phyloP scores from a whole-genome alignment of 2,113 vertebrate species.

The Microcebus tavaratra region DNA sequence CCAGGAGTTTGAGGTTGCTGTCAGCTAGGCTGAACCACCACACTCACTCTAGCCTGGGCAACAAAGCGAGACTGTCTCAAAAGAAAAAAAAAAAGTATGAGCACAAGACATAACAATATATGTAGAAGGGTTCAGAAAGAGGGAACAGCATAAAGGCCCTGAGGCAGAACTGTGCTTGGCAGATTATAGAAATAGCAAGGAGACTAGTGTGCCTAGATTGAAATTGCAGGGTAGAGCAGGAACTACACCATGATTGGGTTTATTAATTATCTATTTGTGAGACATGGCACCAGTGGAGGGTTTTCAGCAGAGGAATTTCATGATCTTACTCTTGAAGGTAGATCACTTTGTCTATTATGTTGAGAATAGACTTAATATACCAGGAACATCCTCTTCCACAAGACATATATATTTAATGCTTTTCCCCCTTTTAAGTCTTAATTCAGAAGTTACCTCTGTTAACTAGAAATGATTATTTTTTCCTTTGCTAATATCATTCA shows the following conservation, averaged over 20 bases:
- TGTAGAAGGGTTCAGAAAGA: neutral
- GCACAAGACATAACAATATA: neutral
- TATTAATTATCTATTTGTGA: neutral
- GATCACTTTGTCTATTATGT: neutral
- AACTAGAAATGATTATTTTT: neutral
- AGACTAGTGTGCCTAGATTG: neutral
- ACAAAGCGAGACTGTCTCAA: no score
- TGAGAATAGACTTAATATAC: neutral
- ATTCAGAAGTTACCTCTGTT: conserved; percentile 19
- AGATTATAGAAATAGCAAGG: neutral
- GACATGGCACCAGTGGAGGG: neutral
- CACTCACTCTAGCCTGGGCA: no score
- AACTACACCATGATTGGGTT: neutral
- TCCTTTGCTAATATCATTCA: neutral
- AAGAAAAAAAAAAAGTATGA: neutral
- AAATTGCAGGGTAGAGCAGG: neutral
- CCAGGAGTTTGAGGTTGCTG: no score
- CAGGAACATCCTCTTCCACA: neutral
- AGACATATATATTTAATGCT: neutral
- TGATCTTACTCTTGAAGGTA: neutral
- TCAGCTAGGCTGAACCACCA: no score
- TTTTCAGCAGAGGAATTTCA: neutral
- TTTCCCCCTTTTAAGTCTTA: conserved; percentile 19
- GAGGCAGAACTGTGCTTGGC: neutral
- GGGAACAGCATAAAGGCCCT: neutral